These are phyloP conservation scores for Resseliella maxima DNA, from an alignment of 2,888 invertebrate species.

Conservation along the genomic window DNA sequence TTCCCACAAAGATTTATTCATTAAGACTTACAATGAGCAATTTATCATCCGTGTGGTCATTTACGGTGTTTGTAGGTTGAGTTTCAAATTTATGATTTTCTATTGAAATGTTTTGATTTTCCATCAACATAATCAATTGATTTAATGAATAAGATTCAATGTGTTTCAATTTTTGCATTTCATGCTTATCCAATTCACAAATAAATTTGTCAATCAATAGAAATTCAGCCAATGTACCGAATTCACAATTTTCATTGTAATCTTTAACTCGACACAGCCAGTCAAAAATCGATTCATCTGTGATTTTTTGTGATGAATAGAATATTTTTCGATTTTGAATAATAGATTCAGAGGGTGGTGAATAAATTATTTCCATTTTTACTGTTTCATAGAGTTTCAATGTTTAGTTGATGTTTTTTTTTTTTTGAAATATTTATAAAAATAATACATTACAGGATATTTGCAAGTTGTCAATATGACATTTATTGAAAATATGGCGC, in stretches of 20 bases:
- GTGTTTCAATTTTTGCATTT: background rate
- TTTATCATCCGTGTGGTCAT: no score
- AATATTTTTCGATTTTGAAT: background rate
- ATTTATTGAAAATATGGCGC: no score
- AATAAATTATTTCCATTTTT: no score
- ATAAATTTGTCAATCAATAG: slow-evolving; percentile 15
- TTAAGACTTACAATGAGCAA: no score
- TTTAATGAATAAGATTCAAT: background rate
- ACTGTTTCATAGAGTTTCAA: no score
- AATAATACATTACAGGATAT: no score
- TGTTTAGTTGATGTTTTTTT: no score
- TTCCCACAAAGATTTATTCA: background rate
- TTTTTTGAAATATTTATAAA: no score
- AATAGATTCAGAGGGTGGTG: background rate
- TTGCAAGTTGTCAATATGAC: no score
- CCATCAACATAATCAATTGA: background rate
- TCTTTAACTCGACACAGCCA: background rate
- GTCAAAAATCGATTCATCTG: background rate
- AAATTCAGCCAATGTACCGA: background rate
- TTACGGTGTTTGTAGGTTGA: no score
- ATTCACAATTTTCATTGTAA: background rate
- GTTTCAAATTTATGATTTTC: background rate
- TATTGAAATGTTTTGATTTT: background rate
- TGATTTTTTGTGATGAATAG: background rate
- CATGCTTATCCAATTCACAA: background rate